phyloP scores from a whole-genome alignment of 2,113 vertebrate genomes.

The Sisor rabdophorus region DNA sequence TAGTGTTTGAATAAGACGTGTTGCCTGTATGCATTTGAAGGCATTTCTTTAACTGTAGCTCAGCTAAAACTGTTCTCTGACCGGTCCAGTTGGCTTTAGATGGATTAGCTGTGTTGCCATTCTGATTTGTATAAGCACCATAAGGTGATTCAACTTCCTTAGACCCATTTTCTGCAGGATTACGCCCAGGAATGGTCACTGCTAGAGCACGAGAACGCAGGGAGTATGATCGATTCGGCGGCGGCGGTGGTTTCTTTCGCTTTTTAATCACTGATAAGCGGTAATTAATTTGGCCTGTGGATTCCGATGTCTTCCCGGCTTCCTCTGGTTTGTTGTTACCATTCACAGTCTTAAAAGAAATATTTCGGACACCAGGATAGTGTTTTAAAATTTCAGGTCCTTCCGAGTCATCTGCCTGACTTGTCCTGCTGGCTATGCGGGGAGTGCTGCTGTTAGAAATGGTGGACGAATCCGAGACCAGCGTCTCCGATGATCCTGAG shows the following conservation, averaged over 20 bases:
- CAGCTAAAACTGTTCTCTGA: conserved; percentile 68
- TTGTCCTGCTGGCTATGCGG: conserved; percentile 41
- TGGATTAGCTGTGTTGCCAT: conserved; percentile 70
- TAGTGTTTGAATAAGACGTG: conserved; percentile 49
- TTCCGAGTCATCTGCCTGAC: conserved; percentile 37
- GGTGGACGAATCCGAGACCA: conserved; percentile 91
- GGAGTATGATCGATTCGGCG: conserved; percentile 84
- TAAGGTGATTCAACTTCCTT: conserved; percentile 78
- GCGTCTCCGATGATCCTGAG: conserved; percentile 88
- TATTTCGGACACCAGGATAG: conserved; percentile 23
- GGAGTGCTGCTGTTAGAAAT: conserved; percentile 72
- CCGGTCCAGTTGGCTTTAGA: conserved; percentile 68
- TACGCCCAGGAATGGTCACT: conserved; percentile 2
- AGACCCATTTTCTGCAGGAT: conserved; percentile 39
- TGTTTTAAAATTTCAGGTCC: background rate
- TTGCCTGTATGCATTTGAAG: conserved; percentile 51
- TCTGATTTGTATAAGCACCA: conserved; percentile 85
- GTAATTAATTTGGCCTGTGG: conserved; percentile 63
- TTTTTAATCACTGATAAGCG: conserved; percentile 87
- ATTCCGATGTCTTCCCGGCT: conserved; percentile 53
- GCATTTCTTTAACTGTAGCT: conserved; percentile 70
- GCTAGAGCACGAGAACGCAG: conserved; percentile 56
- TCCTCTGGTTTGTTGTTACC: conserved; percentile 46
- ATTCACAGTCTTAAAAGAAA: conserved; percentile 42
- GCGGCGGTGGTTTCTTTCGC: conserved; percentile 74